Base-by-base conservation (phyloP, 2,797 vertebrate species). In the Heteromormyrus szaboi region DNA sequence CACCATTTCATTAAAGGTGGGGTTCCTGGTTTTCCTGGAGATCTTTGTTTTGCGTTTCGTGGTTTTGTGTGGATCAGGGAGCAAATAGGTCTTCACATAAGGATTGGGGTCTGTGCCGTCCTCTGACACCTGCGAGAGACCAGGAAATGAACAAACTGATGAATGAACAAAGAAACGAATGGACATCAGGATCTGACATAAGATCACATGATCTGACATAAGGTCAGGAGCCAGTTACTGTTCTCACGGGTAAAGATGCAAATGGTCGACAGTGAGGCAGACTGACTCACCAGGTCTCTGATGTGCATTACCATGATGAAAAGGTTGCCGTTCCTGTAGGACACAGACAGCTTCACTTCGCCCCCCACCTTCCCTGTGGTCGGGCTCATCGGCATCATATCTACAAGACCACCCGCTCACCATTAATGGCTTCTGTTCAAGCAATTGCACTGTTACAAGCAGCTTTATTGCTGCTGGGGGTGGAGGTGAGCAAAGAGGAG, bases 251-350 rank as follows among this genome's bases (percentile, higher is more conserved):
- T 41, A 25, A 50, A 53, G 11, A 9, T 29, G 65, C 1, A 68
- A 14, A 68, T 25, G 6, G 65, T 5, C 1, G 65, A 37, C 65
- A 33, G 81, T 12, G n/a, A 29, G 48, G 48, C 22, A n/a, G 46
- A 62, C 53, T n/a, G 22, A 29, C 94, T 95, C 95, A 99, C 98
- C 95, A 99, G 95, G 90, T 98, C 98, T 95, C 97, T 97, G 93
- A 99, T 99, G 95, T 99, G 99, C 98, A 99, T 99, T 91, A 99
- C 97, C 99, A 99, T 99, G 95, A 99, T 97, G 95, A 99, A 99
- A 0, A 99, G 97, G 17, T 97, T 99, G 90, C 96, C 96, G 92
- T 99, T 99, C 94, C 99, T 96, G 90, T 99, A 99, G 17, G 99
- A 99, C 92, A 99, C 94, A 0, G 98, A 99, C 2, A 99, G 93